Evolutionary conservation across 2,797 vertebrate genomes (phyloP).

Genomic region (Xenops minutus): DNA sequence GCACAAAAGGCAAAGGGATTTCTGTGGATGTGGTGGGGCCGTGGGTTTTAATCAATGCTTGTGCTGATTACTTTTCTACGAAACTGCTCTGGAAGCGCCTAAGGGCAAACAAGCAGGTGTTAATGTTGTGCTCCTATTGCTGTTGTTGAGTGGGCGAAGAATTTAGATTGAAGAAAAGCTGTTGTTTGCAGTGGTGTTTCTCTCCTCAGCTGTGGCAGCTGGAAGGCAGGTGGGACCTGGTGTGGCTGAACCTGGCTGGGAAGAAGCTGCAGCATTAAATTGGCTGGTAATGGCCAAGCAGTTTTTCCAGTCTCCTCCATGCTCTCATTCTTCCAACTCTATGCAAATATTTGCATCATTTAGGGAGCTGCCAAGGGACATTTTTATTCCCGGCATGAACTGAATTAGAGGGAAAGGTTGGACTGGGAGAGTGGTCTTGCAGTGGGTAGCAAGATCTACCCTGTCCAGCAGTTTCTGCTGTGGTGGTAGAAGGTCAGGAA

Average conservation of each 20-base stretch:
- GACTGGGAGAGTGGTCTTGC: neutral
- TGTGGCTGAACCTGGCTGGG: neutral
- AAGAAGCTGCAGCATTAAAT: neutral
- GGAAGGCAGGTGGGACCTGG: neutral
- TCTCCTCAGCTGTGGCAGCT: neutral
- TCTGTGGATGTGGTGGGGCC: neutral
- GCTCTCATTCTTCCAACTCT: neutral
- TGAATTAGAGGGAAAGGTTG: neutral
- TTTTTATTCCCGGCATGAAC: neutral
- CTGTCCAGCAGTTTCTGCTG: neutral
- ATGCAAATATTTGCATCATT: neutral
- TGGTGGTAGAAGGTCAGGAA: neutral
- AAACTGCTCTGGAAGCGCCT: slow-evolving; percentile 16
- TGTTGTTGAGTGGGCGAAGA: neutral
- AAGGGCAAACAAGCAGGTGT: neutral
- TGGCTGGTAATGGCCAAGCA: neutral
- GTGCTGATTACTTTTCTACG: neutral
- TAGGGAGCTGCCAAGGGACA: neutral
- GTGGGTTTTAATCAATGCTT: neutral
- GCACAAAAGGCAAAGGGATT: neutral
- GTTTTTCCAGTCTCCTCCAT: neutral
- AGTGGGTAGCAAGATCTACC: neutral
- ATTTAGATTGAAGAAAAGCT: neutral
- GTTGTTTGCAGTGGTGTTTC: neutral
- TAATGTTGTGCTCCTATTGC: neutral